phyloP scores from a whole-genome alignment of 2,888 invertebrate species.

The Chirona hameri region DNA sequence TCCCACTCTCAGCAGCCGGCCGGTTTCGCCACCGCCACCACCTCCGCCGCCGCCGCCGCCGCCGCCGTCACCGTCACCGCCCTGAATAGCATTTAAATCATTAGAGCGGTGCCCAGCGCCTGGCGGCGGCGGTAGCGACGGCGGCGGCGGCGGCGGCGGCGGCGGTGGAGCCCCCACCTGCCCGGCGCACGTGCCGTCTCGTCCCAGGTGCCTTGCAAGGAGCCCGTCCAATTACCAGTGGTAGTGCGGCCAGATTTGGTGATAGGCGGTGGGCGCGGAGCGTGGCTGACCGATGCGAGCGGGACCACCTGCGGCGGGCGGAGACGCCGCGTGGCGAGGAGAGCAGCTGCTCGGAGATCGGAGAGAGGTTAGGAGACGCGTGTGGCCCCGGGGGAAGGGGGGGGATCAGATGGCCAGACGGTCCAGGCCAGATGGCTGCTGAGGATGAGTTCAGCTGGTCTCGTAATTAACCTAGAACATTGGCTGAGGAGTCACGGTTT shows the following conservation, averaged over 20 bases:
- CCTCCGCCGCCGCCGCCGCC: too few species aligned
- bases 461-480: too few species aligned
- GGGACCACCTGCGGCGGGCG: background rate
- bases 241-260: background rate
- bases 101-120: background rate
- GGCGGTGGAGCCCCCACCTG: too few species aligned
- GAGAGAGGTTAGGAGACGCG: background rate
- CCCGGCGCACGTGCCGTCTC: background rate
- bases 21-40: background rate
- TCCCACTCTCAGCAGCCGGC: background rate
- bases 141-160: background rate
- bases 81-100: slow-evolving; percentile 6
- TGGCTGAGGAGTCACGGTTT: too few species aligned
- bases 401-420: background rate
- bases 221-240: background rate
- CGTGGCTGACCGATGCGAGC: background rate
- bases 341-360: background rate
- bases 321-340: background rate
- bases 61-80: background rate
- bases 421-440: background rate
- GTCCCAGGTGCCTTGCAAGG: slow-evolving; percentile 14
- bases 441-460: background rate
- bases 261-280: background rate
- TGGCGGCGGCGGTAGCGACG: background rate
- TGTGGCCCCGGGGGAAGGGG: background rate